Conservation (phyloP, 2,113 vertebrate genomes). For the Podiceps cristatus region DNA sequence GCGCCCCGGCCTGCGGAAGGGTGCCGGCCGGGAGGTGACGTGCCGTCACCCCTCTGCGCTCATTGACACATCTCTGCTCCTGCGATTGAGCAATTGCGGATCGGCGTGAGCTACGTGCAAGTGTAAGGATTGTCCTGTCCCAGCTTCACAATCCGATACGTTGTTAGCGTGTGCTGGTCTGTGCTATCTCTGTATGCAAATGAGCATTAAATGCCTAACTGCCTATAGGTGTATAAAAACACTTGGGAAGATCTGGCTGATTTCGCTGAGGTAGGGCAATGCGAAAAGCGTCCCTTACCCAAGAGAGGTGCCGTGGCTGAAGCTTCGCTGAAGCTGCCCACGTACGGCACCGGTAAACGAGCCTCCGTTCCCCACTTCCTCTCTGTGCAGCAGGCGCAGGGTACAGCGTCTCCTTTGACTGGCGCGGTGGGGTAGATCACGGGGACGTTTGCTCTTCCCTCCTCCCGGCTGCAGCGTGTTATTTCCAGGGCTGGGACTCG, state of each 20-base stretch:
- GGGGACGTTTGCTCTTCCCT: neutral
- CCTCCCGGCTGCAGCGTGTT: neutral
- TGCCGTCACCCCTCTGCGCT: rapidly evolving
- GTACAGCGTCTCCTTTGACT: rapidly evolving
- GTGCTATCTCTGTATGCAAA: no score
- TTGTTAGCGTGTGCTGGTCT: rapidly evolving
- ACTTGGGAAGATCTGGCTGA: neutral
- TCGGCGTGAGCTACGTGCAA: neutral
- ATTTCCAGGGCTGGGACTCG: neutral
- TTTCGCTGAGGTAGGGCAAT: neutral
- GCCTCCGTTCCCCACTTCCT: rapidly evolving
- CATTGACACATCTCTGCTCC: neutral
- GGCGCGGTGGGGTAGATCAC: rapidly evolving
- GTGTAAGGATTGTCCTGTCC: neutral
- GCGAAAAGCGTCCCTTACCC: neutral
- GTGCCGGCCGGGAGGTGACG: no score
- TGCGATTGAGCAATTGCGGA: neutral
- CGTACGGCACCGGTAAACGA: rapidly evolving
- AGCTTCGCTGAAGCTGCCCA: neutral
- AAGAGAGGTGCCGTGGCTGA: neutral
- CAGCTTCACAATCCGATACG: neutral
- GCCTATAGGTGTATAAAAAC: neutral
- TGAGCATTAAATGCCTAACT: neutral
- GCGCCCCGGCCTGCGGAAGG: neutral
- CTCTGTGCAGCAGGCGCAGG: neutral